phyloP scores from a whole-genome alignment of 2,797 vertebrate genomes.

The Muscicapa comitata region DNA sequence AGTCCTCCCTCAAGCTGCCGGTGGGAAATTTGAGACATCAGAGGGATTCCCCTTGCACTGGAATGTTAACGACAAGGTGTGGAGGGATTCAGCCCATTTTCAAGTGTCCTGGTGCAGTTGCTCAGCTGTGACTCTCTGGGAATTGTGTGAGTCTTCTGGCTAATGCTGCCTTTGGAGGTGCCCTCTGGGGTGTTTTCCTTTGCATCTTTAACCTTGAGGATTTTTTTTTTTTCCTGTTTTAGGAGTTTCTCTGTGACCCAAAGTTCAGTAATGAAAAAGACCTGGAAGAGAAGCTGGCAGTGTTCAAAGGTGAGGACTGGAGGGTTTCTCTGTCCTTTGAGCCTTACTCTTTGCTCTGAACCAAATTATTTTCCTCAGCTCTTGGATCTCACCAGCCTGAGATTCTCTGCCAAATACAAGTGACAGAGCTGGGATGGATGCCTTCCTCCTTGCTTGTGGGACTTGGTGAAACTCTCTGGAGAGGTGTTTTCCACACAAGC shows the following conservation, averaged over 20 bases:
- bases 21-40: background rate
- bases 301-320: constrained; percentile 89
- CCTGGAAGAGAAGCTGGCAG: constrained; percentile 87
- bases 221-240: background rate
- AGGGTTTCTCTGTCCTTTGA: background rate
- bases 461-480: background rate
- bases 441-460: background rate
- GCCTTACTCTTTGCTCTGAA: background rate
- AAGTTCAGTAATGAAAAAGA: constrained; percentile 95
- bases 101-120: background rate
- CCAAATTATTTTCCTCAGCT: background rate
- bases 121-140: background rate
- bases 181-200: background rate
- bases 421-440: background rate
- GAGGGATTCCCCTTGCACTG: background rate
- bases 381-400: background rate
- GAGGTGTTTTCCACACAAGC: background rate
- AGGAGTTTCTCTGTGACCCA: constrained; percentile 96
- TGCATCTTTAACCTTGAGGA: background rate
- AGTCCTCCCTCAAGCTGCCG: background rate
- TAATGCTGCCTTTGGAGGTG: background rate
- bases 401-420: background rate
- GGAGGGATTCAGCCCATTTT: background rate
- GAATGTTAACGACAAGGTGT: background rate
- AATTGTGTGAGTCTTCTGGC: background rate